phyloP scores from a whole-genome alignment of 2,797 vertebrate genomes.

The Sylvia borin region DNA sequence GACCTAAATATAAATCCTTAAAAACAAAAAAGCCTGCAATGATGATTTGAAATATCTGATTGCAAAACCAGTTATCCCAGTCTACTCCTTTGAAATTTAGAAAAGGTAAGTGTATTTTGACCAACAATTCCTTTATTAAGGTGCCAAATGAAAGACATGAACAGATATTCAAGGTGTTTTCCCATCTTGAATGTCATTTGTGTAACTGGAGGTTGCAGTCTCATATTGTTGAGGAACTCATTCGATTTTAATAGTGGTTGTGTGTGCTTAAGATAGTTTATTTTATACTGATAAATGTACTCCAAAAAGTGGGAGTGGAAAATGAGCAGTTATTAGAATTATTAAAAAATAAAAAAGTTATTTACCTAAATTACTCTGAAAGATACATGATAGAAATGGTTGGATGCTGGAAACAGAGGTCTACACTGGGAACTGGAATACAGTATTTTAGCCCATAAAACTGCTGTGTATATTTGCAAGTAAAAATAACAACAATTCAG shows the following conservation, averaged over 20 bases:
- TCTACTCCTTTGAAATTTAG: not conserved
- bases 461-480: not conserved
- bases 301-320: not conserved
- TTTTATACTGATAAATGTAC: not conserved
- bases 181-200: not conserved
- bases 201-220: not conserved
- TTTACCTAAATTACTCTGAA: not conserved
- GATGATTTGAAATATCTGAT: not conserved
- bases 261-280: not conserved
- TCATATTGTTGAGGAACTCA: not conserved
- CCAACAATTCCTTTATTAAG: not conserved
- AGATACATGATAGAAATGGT: not conserved
- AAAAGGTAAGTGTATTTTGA: not conserved
- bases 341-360: not conserved
- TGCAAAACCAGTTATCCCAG: not conserved
- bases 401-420: not conserved
- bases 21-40: not conserved
- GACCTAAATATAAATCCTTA: not conserved
- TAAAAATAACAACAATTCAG: not conserved
- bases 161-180: not conserved
- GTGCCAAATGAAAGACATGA: not conserved
- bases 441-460: not conserved
- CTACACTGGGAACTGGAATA: not conserved
- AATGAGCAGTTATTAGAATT: not conserved
- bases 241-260: not conserved